Evolutionary conservation across 2,797 vertebrate genomes (phyloP), one percentile per base, ranked within the genome.

Genomic region (Salmo trutta): DNA sequence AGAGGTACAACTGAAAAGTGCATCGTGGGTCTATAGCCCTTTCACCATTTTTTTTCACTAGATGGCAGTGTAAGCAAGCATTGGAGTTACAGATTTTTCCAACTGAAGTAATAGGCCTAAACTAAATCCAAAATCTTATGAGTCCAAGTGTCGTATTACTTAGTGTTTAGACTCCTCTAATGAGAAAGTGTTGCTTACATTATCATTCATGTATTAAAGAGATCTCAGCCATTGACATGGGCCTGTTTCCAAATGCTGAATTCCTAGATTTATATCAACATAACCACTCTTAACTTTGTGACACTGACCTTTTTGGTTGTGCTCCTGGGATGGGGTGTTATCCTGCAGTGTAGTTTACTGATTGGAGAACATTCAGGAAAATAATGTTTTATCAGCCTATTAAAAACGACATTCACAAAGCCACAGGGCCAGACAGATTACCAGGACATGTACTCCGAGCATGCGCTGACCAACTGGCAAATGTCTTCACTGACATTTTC

Each of bases 371-470:
- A 69, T 83, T 87, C 87, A 88, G 92, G 92, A 93, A 93, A 93
- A 91, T 82, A 91, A 91, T 87, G 89, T 93, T 92, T 92, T 91
- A 91, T 92, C 90, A 92, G 89, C 64, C 89, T 82, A 82, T 59
- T 69, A 77, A 88, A 89, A 88, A 75, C 8, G 29, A 78, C 33
- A 36, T 36, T 36, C 33, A 36, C 33, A 36, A 6, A 5, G 33
- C 33, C 5, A 5, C 33, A 6, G 5, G 6, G 33, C 33, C 33
- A 36, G 6, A 36, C 33, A 5, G 33, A 36, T 36, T 36, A 36
- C 33, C 33, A 36, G 33, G 33, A 36, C 33, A 36, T 36, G 33
- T 36, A 36, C 33, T 36, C 33, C 5, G 33, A 7, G 33, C 33
- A 36, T 36, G 33, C 5, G 33, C 33, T 36, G 33, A 36, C 33